Percentiles rank a stretch among this genome's conserved stretches.
Evolutionary conservation across 2,888 invertebrate genomes (phyloP).

Genomic region (Steromphala cineraria): DNA sequence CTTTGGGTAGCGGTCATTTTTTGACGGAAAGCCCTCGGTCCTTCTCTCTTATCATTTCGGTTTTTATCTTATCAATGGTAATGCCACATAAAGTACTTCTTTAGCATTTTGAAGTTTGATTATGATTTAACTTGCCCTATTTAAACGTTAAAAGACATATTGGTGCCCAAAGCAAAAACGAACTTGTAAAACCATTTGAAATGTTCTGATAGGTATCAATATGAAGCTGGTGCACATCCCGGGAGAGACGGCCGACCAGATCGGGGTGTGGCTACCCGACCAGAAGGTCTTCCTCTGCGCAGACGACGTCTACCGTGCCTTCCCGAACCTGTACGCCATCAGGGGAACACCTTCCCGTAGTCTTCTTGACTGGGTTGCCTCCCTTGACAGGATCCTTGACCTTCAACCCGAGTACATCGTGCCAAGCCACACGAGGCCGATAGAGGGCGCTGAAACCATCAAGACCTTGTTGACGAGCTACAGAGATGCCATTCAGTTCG

Average conservation of each 20-base stretch:
- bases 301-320: conserved; percentile 66
- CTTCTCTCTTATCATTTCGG: no score
- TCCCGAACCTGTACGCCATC: conserved; percentile 70
- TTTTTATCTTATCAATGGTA: no score
- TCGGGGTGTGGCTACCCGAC: conserved; percentile 65
- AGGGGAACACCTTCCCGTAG: conserved; percentile 61
- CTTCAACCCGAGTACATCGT: conserved; percentile 61
- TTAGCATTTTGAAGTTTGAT: no score
- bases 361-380: conserved; percentile 57
- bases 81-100: no score
- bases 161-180: no score
- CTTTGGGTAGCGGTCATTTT: no score
- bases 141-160: no score
- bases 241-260: conserved; percentile 69
- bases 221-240: conserved; percentile 67
- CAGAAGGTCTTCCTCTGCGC: conserved; percentile 60
- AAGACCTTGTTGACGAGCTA: conserved; percentile 46
- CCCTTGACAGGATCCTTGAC: conserved; percentile 61
- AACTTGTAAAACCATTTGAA: no score
- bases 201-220: conserved; percentile 50
- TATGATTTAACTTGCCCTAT: no score
- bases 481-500: conserved; percentile 64
- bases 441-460: conserved; percentile 50
- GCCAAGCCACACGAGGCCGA: conserved; percentile 64
- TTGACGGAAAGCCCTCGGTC: no score